These are phyloP conservation scores for Zootoca vivipara DNA, from an alignment of 2,113 vertebrate species.

Conservation along the genomic window DNA sequence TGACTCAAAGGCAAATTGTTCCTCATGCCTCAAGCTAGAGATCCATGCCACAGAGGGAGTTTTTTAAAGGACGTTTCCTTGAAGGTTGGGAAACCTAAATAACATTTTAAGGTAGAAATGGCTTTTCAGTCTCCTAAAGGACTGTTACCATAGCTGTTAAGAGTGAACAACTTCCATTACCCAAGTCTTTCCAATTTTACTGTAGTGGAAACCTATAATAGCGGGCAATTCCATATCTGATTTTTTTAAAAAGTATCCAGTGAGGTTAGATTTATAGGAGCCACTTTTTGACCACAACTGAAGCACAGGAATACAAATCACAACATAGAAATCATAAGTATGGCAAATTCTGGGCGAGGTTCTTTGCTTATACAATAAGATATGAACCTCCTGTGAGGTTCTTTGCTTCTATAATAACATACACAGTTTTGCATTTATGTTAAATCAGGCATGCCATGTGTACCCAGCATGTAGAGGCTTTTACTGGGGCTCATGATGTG, in stretches of 20 bases:
- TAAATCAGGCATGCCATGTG: background rate
- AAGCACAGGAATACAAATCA: background rate
- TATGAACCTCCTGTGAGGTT: too few species aligned
- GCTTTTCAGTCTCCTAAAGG: background rate
- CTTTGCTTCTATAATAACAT: too few species aligned
- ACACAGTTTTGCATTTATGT: background rate
- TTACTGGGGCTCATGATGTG: background rate
- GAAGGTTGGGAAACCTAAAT: background rate
- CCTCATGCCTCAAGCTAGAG: background rate
- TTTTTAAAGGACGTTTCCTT: background rate
- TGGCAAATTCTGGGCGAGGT: background rate
- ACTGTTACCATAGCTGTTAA: background rate
- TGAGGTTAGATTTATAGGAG: background rate
- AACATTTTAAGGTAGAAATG: background rate
- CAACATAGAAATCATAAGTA: background rate
- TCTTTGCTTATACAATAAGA: background rate
- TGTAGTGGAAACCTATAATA: background rate
- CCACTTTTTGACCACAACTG: background rate
- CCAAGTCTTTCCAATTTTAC: background rate
- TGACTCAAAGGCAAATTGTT: background rate
- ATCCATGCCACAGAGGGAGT: background rate
- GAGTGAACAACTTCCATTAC: background rate
- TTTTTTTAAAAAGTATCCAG: background rate
- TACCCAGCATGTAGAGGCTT: background rate
- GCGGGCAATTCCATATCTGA: background rate